A percentile compares a stretch with the other conserved stretches of the same genome.
These are phyloP conservation scores for Thunnus maccoyii DNA, from an alignment of 2,113 vertebrate species.

Conservation along the genomic window DNA sequence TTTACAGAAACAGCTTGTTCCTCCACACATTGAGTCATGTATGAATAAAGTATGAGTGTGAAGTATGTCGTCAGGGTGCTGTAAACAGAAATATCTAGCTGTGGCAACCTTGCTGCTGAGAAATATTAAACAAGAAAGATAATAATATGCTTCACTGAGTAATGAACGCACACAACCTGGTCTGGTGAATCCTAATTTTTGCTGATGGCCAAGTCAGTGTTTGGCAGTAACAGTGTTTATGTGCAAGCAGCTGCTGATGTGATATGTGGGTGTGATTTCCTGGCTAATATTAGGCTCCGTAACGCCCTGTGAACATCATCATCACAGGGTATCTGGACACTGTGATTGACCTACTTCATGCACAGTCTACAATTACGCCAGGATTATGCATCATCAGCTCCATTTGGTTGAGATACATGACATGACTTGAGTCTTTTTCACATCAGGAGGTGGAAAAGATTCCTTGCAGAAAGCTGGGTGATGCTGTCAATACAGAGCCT, in stretches of 20 bases:
- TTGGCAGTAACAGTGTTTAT: background rate
- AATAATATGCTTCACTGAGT: background rate
- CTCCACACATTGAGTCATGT: conserved; percentile 11
- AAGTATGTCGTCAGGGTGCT: background rate
- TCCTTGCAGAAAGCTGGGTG: background rate
- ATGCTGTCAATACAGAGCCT: background rate
- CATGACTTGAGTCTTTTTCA: background rate
- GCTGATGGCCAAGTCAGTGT: background rate
- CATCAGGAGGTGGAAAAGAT: background rate
- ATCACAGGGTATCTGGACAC: background rate
- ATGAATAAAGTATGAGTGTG: background rate
- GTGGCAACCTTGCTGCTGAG: background rate
- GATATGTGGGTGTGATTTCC: background rate
- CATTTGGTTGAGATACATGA: background rate
- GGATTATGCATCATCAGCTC: background rate
- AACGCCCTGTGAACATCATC: background rate
- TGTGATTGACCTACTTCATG: background rate
- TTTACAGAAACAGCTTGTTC: background rate
- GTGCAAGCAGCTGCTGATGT: background rate
- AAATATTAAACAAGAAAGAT: background rate
- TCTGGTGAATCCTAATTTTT: background rate
- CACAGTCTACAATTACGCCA: background rate
- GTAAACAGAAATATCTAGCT: background rate
- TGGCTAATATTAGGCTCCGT: background rate
- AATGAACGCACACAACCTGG: background rate